phyloP scores from a whole-genome alignment of 2,797 vertebrate genomes.

The Coilia nasus region DNA sequence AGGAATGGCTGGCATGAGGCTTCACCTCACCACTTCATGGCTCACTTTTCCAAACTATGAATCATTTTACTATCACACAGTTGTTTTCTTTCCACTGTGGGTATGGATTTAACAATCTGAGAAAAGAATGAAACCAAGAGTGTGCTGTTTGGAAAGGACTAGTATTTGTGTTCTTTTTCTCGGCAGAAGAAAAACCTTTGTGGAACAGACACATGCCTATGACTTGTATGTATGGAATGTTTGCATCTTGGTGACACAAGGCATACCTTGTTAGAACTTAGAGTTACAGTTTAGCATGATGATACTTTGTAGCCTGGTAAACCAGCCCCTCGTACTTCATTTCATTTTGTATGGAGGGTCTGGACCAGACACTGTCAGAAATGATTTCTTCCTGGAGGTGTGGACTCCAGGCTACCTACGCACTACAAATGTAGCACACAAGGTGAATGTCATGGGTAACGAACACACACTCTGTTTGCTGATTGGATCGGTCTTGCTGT shows the following conservation, averaged over 20 bases:
- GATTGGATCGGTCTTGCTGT: too few relatives aligned
- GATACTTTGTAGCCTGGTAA: too few relatives aligned
- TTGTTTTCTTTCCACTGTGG: slow-evolving; percentile 13
- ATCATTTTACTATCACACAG: slow-evolving; percentile 23
- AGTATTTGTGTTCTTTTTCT: neutral
- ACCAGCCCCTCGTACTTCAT: too few relatives aligned
- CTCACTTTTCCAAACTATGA: slow-evolving; percentile 11
- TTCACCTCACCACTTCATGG: neutral
- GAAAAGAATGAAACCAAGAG: neutral
- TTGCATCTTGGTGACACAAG: neutral
- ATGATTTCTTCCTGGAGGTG: too few relatives aligned
- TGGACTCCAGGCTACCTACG: too few relatives aligned
- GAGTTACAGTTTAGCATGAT: neutral
- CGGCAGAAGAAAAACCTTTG: neutral
- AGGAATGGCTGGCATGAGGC: neutral
- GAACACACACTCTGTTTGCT: too few relatives aligned
- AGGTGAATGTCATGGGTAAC: too few relatives aligned
- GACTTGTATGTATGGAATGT: neutral
- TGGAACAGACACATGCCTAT: neutral
- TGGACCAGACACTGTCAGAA: too few relatives aligned
- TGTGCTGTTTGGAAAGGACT: neutral
- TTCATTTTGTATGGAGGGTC: too few relatives aligned
- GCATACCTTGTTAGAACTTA: neutral
- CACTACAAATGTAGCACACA: too few relatives aligned
- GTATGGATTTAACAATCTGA: neutral